Evolutionary conservation across 92 coral and sea anemone species (phyloP).

Genomic region (Parazoanthus swiftii): DNA sequence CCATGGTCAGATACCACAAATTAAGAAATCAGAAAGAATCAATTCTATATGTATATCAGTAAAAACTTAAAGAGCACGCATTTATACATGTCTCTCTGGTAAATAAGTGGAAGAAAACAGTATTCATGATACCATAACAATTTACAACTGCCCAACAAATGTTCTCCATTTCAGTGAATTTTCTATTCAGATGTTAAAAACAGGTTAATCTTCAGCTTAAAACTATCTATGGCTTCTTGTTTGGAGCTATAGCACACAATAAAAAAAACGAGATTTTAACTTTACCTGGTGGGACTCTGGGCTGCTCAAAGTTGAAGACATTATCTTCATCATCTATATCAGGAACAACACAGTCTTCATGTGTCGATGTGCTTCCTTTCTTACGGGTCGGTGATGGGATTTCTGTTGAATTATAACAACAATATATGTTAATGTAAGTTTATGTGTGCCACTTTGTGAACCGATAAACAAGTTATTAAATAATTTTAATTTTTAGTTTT

Average conservation of each 20-base stretch:
- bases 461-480: not conserved
- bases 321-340: conserved; percentile 99
- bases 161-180: no score
- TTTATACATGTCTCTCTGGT: no score
- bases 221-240: not conserved
- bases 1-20: not conserved
- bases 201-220: not conserved
- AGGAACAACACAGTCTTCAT: conserved; percentile 98
- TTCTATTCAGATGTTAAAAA: no score
- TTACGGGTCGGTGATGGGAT: conserved; percentile 99
- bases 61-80: no score
- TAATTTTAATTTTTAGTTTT: no score
- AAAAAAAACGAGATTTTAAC: not conserved
- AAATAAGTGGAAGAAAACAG: no score
- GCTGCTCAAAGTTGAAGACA: conserved; percentile 96
- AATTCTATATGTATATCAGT: no score
- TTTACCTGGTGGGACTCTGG: conserved; percentile 94
- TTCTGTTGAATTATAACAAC: conserved; percentile 53
- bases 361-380: conserved; percentile 92
- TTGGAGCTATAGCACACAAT: not conserved
- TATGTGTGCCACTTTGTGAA: no score
- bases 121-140: no score
- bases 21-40: no score
- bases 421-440: not conserved
- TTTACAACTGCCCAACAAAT: no score